Base-by-base conservation (phyloP, 2,113 vertebrate species). In the Lipophrys pholis region DNA sequence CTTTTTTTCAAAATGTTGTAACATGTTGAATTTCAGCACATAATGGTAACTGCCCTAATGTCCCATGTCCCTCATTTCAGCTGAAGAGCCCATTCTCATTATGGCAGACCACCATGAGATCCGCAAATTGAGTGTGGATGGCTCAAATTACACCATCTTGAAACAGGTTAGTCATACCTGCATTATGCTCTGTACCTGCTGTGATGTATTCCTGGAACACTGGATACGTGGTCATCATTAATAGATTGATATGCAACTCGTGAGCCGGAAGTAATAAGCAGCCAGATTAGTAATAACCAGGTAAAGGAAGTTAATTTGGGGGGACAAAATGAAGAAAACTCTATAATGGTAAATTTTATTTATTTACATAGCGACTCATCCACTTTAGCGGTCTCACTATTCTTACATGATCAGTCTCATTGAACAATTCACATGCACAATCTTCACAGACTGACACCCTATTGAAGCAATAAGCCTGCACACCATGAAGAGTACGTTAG, bases 91-190 rank as follows among this genome's bases (percentile, higher is more conserved):
- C 51, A 97, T 99, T 89, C 94, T 99, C 83, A 97, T 99, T 86
- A 96, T 99, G 88, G 97, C 98, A 39, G 97, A 99, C 90, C 97
- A 98, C 90, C 97, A 99, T 77, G 98, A 99, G 88, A 99, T 99
- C 87, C 94, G 98, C 84, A 99, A 97, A 94, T 95, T 99, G 85
- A 99, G 95, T 85, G 95, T 96, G 39, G 97, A 99, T 89, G 98
- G 98, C 81, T 97, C 96, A 69, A 99, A 99, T 89, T 99, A 99
- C 87, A 99, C 97, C 80, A 95, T 98, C 83, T 86, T 99, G 86
- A 99, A 99, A 93, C 98, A 99, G 96, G 98, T 97, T 94, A 89
- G 88, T 11, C 8, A 72, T 9, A 2, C 6, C 0, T 52, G 7
- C 42, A 60, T 59, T 36, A 49, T 11, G 5, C 0, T 5, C 30